These are phyloP conservation scores for Limnephilus marmoratus DNA, from an alignment of 2,888 invertebrate species.

Conservation along the genomic window DNA sequence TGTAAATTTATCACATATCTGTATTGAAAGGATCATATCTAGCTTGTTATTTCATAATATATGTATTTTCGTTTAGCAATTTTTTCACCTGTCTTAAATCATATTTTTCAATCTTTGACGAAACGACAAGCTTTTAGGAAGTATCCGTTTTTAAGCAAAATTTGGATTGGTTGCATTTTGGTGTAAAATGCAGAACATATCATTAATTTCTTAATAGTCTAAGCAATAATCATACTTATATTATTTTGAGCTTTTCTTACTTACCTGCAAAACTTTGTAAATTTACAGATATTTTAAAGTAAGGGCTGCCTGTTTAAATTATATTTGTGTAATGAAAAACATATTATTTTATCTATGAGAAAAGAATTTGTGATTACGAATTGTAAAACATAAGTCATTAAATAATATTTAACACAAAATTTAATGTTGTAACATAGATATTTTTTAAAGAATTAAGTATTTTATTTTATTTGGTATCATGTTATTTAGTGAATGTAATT, in stretches of 20 bases:
- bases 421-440: conserved; percentile 63
- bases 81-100: not conserved
- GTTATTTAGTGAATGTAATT: conserved; percentile 66
- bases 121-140: not conserved
- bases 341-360: conserved; percentile 44
- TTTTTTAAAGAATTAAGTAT: conserved; percentile 60
- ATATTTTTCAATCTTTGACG: not conserved
- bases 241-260: conserved; percentile 52
- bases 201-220: conserved; percentile 51
- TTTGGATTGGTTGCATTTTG: not conserved
- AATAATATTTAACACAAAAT: conserved; percentile 64
- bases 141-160: not conserved
- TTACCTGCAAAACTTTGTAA: conserved; percentile 10
- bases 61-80: not conserved
- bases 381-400: conserved; percentile 63
- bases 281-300: conserved; percentile 23
- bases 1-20: not conserved
- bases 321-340: not conserved
- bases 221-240: conserved; percentile 39
- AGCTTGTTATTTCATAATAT: not conserved
- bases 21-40: not conserved
- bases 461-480: conserved; percentile 63
- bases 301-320: conserved; percentile 20
- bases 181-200: conserved; percentile 58
- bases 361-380: conserved; percentile 58